phyloP scores from a whole-genome alignment of 2,888 invertebrate genomes.

The Drosophila seclusa region DNA sequence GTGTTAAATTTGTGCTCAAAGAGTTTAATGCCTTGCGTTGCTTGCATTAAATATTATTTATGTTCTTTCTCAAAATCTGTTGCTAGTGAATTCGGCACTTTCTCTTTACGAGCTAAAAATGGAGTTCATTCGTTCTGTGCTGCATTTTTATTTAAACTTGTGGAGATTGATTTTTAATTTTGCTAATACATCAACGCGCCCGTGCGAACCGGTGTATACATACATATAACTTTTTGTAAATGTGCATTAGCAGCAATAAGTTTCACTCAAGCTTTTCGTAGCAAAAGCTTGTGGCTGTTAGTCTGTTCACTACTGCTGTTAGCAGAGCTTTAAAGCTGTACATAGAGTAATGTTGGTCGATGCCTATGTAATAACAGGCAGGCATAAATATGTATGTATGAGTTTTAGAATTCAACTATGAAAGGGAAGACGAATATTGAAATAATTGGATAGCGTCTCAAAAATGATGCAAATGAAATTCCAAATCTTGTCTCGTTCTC shows the following conservation, averaged over 20 bases:
- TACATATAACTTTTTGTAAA: background rate
- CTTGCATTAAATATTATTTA: background rate
- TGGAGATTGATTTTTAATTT: background rate
- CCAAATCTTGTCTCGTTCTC: background rate
- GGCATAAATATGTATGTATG: background rate
- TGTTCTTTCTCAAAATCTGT: background rate
- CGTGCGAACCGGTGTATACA: background rate
- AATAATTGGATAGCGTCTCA: background rate
- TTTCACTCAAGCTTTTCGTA: background rate
- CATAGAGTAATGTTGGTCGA: background rate
- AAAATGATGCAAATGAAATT: conserved; percentile 4
- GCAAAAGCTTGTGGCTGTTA: conserved; percentile 1
- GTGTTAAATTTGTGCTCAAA: background rate
- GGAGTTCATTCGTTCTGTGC: background rate
- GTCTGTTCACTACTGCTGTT: background rate
- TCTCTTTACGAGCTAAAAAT: background rate
- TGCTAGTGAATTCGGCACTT: background rate
- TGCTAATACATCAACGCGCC: background rate
- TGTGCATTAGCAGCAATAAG: background rate
- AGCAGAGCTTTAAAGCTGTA: background rate
- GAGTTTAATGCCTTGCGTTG: background rate
- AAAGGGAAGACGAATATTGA: background rate
- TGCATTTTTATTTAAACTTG: background rate
- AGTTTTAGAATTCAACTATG: background rate
- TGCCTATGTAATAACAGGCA: background rate